phyloP scores from a whole-genome alignment of 1,140 invertebrate species.

The Heliconius melpomene region DNA sequence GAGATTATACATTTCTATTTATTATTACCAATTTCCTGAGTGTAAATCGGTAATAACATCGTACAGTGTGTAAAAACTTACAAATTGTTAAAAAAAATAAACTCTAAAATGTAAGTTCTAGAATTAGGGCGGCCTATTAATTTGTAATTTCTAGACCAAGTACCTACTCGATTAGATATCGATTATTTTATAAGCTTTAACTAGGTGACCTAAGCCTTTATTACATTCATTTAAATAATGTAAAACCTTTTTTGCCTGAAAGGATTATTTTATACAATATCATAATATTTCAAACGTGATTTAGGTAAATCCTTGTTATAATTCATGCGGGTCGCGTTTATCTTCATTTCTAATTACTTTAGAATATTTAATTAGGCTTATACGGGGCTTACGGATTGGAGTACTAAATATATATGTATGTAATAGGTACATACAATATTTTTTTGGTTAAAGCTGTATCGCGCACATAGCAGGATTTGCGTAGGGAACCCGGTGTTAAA shows the following conservation, averaged over 20 bases:
- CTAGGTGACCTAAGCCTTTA: not conserved
- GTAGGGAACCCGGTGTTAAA: too few species aligned
- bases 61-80: too few species aligned
- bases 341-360: slow-evolving; percentile 6
- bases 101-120: too few species aligned
- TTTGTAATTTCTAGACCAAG: not conserved
- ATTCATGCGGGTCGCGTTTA: slow-evolving; percentile 8
- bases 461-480: too few species aligned
- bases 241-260: not conserved
- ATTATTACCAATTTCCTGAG: too few species aligned
- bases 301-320: slow-evolving; percentile 7
- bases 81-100: too few species aligned
- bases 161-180: not conserved
- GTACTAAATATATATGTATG: not conserved
- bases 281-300: slow-evolving; percentile 6
- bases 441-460: too few species aligned
- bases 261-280: not conserved
- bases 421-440: too few species aligned
- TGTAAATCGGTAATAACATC: too few species aligned
- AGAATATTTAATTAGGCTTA: slow-evolving; percentile 2
- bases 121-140: too few species aligned
- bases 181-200: not conserved
- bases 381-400: not conserved
- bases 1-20: too few species aligned
- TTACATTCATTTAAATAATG: not conserved